Evolutionary conservation across 2,113 vertebrate genomes (phyloP).

Genomic region (Cricetomys ansorgei): DNA sequence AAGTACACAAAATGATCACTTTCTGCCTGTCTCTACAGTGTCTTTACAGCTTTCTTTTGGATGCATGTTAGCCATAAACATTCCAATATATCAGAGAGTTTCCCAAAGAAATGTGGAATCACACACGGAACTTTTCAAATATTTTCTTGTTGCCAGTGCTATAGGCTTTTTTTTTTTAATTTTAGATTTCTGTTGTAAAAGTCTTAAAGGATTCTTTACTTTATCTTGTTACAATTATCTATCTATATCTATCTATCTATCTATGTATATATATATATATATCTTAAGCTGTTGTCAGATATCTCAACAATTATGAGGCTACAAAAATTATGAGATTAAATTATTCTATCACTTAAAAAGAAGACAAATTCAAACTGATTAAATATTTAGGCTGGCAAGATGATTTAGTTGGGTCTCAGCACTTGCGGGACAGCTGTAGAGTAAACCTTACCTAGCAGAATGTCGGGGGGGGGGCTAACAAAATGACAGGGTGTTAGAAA

Average conservation of each 20-base stretch:
- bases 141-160: no score
- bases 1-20: conserved; percentile 18
- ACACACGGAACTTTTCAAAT: neutral
- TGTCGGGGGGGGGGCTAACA: neutral
- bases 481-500: neutral
- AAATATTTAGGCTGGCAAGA: no score
- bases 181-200: no score
- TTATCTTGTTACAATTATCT: neutral
- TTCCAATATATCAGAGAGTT: neutral
- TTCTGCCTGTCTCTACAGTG: neutral
- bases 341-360: neutral
- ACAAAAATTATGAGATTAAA: conserved; percentile 5
- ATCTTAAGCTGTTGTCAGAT: no score
- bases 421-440: neutral
- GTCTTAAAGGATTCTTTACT: conserved; percentile 23
- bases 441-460: neutral
- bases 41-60: neutral
- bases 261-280: no score
- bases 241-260: neutral
- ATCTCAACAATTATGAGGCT: neutral
- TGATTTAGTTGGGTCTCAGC: neutral
- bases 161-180: no score
- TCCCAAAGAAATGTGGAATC: conserved; percentile 19
- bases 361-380: conserved; percentile 8
- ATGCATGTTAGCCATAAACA: neutral